phyloP scores from a whole-genome alignment of 2,888 invertebrate species.

The Erebia palarica region DNA sequence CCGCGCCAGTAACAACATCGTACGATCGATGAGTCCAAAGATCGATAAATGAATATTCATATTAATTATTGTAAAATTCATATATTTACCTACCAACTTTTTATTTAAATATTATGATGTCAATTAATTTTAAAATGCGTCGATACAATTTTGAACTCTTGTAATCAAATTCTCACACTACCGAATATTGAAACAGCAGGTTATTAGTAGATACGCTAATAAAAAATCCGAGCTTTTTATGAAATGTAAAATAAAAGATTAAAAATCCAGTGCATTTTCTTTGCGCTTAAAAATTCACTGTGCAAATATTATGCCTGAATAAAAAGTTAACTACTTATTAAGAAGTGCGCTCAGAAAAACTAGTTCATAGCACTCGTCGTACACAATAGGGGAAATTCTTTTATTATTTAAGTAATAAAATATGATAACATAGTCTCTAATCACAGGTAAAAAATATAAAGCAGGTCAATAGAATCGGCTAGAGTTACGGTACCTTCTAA shows the following conservation, averaged over 20 bases:
- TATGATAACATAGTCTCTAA: no score
- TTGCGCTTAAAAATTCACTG: neutral
- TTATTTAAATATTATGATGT: neutral
- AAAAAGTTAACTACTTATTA: neutral
- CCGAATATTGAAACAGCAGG: neutral
- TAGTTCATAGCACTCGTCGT: conserved; percentile 1
- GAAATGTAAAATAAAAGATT: neutral
- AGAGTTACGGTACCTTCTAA: neutral
- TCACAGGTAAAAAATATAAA: neutral
- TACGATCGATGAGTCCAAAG: conserved; percentile 29
- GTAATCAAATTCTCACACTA: neutral
- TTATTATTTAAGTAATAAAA: neutral
- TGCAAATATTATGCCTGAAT: neutral
- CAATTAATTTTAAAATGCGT: no score
- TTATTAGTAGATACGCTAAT: no score
- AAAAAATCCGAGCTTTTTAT: neutral
- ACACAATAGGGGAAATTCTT: neutral
- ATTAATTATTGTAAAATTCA: neutral
- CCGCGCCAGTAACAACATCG: conserved; percentile 31
- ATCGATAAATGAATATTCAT: conserved; percentile 11
- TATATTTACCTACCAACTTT: no score
- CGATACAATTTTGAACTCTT: no score
- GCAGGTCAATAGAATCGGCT: neutral
- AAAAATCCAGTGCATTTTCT: neutral
- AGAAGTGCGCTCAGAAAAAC: neutral